phyloP scores from a whole-genome alignment of 2,888 invertebrate species.

The Baccha elongata region DNA sequence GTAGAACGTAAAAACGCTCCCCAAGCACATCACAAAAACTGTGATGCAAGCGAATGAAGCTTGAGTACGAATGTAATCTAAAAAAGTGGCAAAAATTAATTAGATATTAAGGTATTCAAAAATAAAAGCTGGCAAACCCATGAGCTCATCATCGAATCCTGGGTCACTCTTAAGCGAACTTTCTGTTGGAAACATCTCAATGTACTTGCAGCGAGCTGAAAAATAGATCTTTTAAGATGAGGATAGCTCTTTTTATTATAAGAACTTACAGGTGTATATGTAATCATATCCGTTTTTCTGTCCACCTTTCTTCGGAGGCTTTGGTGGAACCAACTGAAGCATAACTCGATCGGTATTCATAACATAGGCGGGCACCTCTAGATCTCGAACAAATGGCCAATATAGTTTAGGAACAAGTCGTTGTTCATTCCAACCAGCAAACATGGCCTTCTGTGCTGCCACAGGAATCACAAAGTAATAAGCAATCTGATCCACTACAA shows the following conservation, averaged over 20 bases:
- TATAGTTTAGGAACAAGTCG: slow-evolving; percentile 78
- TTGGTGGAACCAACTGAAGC: slow-evolving; percentile 79
- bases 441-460: slow-evolving; percentile 79
- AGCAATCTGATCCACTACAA: slow-evolving; percentile 78
- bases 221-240: neutral
- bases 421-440: slow-evolving; percentile 79
- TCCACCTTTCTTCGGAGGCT: slow-evolving; percentile 78
- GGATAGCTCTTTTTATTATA: too few species aligned
- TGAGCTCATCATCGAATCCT: slow-evolving; percentile 83
- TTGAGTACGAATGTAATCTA: slow-evolving; percentile 92
- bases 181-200: slow-evolving; percentile 85
- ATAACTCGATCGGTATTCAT: slow-evolving; percentile 78
- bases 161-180: slow-evolving; percentile 83
- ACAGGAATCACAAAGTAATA: slow-evolving; percentile 81
- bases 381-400: slow-evolving; percentile 79
- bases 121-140: slow-evolving; percentile 82
- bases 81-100: slow-evolving; percentile 15
- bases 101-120: neutral
- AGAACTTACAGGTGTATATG: slow-evolving; percentile 78
- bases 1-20: slow-evolving; percentile 91
- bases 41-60: slow-evolving; percentile 93
- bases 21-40: slow-evolving; percentile 90
- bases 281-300: slow-evolving; percentile 79
- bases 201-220: slow-evolving; percentile 84
- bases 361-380: slow-evolving; percentile 79